phyloP scores from a whole-genome alignment of 1,140 invertebrate genomes.

The Drosophila funebris region DNA sequence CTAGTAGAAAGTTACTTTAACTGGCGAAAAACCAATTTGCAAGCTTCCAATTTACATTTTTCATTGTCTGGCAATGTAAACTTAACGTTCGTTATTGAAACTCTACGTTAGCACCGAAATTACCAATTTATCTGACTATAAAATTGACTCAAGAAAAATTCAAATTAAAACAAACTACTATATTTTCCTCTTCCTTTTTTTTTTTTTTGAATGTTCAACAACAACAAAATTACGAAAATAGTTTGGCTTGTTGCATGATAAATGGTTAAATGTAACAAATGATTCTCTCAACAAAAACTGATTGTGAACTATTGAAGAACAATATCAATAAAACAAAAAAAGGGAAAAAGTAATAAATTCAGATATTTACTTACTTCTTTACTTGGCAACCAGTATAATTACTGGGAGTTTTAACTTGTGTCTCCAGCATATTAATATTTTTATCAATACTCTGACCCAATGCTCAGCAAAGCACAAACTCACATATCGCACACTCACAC shows the following conservation, averaged over 20 bases:
- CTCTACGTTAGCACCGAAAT: conserved; percentile 5
- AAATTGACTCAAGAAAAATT: neutral
- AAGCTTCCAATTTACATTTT: conserved; percentile 46
- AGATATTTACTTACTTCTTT: too few species aligned
- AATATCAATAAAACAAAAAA: neutral
- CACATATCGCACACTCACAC: neutral
- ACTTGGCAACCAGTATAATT: neutral
- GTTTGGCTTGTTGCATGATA: neutral
- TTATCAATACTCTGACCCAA: conserved; percentile 9
- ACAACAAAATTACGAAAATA: too few species aligned
- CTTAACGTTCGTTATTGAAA: conserved; percentile 1
- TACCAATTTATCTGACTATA: conserved; percentile 6
- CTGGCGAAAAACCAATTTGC: conserved; percentile 42
- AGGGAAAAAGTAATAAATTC: too few species aligned
- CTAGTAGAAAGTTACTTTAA: conserved; percentile 14
- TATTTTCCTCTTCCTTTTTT: too few species aligned
- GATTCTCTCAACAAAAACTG: too few species aligned
- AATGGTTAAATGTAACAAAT: neutral
- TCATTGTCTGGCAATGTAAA: conserved; percentile 35
- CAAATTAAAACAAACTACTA: neutral
- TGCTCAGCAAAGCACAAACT: conserved; percentile 8
- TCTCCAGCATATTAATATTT: neutral
- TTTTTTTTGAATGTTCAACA: too few species aligned
- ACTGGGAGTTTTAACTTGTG: neutral
- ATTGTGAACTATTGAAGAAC: too few species aligned